These are phyloP conservation scores for Anagyrus pseudococci DNA, from an alignment of 2,888 invertebrate species.

Conservation along the genomic window DNA sequence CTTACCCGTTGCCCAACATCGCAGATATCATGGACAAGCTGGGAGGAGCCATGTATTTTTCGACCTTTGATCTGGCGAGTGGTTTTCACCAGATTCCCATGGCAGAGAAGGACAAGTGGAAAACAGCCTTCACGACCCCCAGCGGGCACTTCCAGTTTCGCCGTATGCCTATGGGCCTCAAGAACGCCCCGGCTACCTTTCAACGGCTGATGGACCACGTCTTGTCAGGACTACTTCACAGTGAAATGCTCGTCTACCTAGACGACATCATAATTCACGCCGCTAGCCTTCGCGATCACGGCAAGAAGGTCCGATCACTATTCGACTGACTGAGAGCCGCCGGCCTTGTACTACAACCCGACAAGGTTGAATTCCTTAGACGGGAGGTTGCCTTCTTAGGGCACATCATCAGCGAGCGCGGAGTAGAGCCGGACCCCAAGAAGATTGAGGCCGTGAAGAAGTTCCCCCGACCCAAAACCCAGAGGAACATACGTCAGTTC, in stretches of 20 bases:
- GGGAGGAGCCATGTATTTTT: slow-evolving; percentile 39
- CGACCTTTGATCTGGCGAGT: slow-evolving; percentile 40
- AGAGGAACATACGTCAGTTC: slow-evolving; percentile 35
- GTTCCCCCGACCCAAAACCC: slow-evolving; percentile 34
- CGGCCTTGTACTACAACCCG: slow-evolving; percentile 38
- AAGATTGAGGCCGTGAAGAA: slow-evolving; percentile 33
- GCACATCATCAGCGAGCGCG: slow-evolving; percentile 36
- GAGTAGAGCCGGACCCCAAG: slow-evolving; percentile 31
- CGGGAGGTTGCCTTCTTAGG: slow-evolving; percentile 34
- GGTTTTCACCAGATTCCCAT: slow-evolving; percentile 45
- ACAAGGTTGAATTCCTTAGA: slow-evolving; percentile 34
- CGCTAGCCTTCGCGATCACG: slow-evolving; percentile 18
- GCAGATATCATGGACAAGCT: slow-evolving; percentile 43
- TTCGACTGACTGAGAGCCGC: slow-evolving; percentile 10
- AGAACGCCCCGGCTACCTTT: slow-evolving; percentile 48
- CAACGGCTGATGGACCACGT: slow-evolving; percentile 47
- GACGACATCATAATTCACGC: slow-evolving; percentile 41
- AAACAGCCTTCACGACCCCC: slow-evolving; percentile 39
- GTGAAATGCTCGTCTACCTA: slow-evolving; percentile 36
- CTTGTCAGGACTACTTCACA: slow-evolving; percentile 42
- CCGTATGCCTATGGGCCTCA: slow-evolving; percentile 46
- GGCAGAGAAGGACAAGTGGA: slow-evolving; percentile 27
- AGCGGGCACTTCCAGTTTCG: slow-evolving; percentile 41
- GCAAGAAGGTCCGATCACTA: slow-evolving; percentile 7
- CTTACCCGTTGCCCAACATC: slow-evolving; percentile 34